Conservation (phyloP, 2,888 invertebrate species). For the Trissolcus japonicus region DNA sequence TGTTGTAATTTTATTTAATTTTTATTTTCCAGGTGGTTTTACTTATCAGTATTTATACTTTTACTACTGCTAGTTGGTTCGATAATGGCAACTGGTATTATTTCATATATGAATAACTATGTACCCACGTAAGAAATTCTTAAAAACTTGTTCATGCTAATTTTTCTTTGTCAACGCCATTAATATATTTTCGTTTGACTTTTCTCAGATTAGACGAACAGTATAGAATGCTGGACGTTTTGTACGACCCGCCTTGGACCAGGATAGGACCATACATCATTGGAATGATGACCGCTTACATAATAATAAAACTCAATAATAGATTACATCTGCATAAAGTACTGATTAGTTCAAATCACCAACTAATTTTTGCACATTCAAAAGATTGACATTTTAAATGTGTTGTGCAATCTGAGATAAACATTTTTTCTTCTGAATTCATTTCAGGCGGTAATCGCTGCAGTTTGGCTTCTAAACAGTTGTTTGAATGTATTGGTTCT, state of each 20-base stretch:
- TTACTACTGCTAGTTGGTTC: constrained; percentile 68
- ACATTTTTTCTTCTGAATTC: not conserved
- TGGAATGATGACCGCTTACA: constrained; percentile 77
- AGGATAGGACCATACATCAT: constrained; percentile 73
- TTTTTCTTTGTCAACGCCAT: not conserved
- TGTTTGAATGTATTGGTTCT: constrained; percentile 74
- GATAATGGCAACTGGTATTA: constrained; percentile 70
- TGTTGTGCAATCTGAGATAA: not conserved
- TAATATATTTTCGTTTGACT: not conserved
- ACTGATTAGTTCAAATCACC: constrained; percentile 12
- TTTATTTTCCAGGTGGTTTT: constrained; percentile 72
- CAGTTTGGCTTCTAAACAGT: constrained; percentile 74
- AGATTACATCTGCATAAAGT: constrained; percentile 65
- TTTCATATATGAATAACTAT: constrained; percentile 73
- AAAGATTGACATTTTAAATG: no score
- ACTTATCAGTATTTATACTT: constrained; percentile 66
- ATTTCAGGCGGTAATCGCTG: constrained; percentile 63
- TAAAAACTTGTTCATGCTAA: not conserved
- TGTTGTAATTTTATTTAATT: constrained; percentile 5
- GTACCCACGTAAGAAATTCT: constrained; percentile 75
- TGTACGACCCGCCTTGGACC: constrained; percentile 75
- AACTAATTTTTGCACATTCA: no score
- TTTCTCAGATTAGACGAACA: constrained; percentile 74
- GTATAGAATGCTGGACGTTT: constrained; percentile 69
- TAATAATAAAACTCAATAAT: constrained; percentile 69